Percentiles rank a stretch among this genome's conserved stretches.
Evolutionary conservation across 1,140 invertebrate species (phyloP).

Genomic region (Eciton burchellii): DNA sequence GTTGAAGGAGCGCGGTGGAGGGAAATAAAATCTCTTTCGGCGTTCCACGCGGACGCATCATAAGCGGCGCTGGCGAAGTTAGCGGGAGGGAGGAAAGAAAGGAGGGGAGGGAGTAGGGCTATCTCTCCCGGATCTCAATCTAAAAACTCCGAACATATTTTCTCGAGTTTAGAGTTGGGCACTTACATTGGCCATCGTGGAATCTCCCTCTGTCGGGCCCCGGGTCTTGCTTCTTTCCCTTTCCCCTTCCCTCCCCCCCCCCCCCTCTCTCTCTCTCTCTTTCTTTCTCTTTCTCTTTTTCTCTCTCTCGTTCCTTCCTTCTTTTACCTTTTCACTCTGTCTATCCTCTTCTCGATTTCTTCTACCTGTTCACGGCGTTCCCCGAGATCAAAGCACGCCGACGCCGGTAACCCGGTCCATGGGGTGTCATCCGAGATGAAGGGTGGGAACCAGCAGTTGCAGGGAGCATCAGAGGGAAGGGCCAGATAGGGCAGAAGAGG

Average conservation of each 20-base stretch:
- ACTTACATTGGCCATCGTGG: conserved; percentile 72
- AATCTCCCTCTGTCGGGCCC: conserved; percentile 61
- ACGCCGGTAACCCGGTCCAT: conserved; percentile 77
- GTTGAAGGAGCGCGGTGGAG: conserved; percentile 7
- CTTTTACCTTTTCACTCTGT: conserved; percentile 19
- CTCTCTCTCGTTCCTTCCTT: conserved; percentile 24
- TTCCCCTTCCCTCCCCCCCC: conserved; percentile 26
- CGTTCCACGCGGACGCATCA: conserved; percentile 56
- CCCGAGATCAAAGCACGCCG: conserved; percentile 80
- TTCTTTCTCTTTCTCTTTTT: too few relatives aligned
- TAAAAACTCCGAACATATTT: conserved; percentile 79
- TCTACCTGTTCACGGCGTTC: conserved; percentile 79
- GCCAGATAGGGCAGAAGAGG: conserved; percentile 63
- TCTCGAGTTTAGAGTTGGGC: conserved; percentile 75
- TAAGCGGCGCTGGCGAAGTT: conserved; percentile 11
- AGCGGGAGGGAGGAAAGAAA: conserved; percentile 4
- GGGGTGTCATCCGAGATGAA: conserved; percentile 80
- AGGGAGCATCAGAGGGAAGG: conserved; percentile 43
- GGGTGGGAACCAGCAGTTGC: conserved; percentile 62
- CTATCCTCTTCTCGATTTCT: conserved; percentile 60
- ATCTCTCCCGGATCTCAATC: conserved; percentile 77
- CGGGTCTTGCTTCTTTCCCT: conserved; percentile 49
- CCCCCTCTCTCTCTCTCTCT: not conserved
- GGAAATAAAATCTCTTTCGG: conserved; percentile 64
- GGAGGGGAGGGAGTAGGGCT: conserved; percentile 57